Percentiles rank a stretch among this genome's conserved stretches.
phyloP scores from a whole-genome alignment of 2,797 vertebrate genomes.

The Vespertilio murinus region DNA sequence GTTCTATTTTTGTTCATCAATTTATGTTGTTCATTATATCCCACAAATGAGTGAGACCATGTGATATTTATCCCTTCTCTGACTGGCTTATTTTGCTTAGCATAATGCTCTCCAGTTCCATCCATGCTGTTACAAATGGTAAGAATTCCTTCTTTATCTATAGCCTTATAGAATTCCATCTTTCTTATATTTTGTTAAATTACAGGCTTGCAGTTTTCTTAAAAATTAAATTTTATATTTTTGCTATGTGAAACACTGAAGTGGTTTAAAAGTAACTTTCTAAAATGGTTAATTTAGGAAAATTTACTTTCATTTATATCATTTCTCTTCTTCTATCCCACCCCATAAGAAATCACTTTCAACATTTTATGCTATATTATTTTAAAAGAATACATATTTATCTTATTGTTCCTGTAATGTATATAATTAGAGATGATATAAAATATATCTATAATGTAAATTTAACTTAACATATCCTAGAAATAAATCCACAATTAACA shows the following conservation, averaged over 20 bases:
- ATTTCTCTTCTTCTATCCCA: not conserved
- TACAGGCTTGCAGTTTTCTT: not conserved
- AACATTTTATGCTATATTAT: not conserved
- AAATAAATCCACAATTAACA: not conserved
- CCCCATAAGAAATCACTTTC: not conserved
- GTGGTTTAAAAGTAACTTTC: not conserved
- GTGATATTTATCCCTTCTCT: no score
- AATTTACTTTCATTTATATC: not conserved
- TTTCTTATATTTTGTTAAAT: not conserved
- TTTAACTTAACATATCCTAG: not conserved
- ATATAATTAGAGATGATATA: not conserved
- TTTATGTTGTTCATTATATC: no score
- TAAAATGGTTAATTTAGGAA: not conserved
- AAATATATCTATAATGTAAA: not conserved
- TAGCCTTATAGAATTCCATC: no score
- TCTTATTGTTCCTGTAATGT: not conserved
- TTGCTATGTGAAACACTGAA: not conserved
- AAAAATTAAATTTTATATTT: not conserved
- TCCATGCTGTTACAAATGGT: no score
- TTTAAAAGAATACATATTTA: not conserved
- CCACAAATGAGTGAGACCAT: no score
- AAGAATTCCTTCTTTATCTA: no score
- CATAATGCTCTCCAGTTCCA: no score
- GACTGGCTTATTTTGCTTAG: no score
- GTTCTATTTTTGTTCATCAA: no score